A percentile compares a stretch with the other conserved stretches of the same genome.
Conservation (phyloP, 1,140 invertebrate genomes). For the Eueides isabella region DNA sequence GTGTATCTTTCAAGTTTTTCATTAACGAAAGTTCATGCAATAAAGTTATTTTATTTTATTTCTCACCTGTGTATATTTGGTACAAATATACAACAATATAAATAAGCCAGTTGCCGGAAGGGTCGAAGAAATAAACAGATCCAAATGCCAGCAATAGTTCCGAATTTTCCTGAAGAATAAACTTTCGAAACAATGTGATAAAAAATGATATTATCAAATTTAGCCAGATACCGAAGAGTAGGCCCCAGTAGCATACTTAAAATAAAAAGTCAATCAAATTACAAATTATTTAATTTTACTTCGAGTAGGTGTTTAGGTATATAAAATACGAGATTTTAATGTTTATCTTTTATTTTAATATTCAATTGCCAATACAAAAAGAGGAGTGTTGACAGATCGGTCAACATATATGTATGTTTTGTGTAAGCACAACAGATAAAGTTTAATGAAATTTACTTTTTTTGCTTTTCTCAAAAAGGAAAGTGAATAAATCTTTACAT, state of each 20-base stretch:
- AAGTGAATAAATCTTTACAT: no score
- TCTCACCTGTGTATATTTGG: constrained; percentile 1
- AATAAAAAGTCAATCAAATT: no score
- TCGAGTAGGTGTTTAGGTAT: no score
- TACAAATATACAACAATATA: not conserved
- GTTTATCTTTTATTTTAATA: no score
- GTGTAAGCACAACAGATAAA: no score
- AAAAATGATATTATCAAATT: not conserved
- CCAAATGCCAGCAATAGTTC: not conserved
- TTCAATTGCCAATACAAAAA: no score
- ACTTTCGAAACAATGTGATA: not conserved
- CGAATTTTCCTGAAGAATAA: not conserved
- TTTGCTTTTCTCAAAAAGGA: no score
- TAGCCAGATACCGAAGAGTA: not conserved
- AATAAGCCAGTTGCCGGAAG: not conserved
- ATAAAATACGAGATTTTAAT: no score
- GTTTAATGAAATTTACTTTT: no score
- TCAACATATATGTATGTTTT: no score
- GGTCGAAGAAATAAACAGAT: not conserved
- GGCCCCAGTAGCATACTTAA: not conserved
- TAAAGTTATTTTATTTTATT: not conserved
- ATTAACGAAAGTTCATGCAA: not conserved
- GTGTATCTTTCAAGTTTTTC: not conserved
- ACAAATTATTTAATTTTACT: no score
- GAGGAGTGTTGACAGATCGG: no score